Percentiles rank a stretch among this genome's conserved stretches.
These are phyloP conservation scores for Drosophila multiciliata DNA, from an alignment of 2,888 invertebrate species.

Conservation along the genomic window DNA sequence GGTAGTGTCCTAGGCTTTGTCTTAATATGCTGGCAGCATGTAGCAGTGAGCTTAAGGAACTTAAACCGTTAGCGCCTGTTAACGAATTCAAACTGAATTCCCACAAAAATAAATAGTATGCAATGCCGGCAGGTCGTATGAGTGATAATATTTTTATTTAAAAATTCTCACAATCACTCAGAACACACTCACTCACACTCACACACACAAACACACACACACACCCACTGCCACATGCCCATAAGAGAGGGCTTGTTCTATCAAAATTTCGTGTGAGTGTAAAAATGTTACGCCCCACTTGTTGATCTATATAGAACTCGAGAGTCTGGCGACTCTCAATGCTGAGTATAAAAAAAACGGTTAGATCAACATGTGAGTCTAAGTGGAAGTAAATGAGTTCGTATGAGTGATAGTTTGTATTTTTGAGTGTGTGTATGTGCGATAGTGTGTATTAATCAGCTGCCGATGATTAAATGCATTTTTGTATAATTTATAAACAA, in stretches of 20 bases:
- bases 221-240: constrained; percentile 4
- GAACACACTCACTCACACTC: constrained; percentile 38
- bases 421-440: neutral
- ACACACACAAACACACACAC: constrained; percentile 21
- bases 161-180: constrained; percentile 43
- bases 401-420: neutral
- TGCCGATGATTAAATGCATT: constrained; percentile 46
- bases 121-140: constrained; percentile 72
- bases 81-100: constrained; percentile 74
- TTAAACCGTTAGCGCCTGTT: constrained; percentile 78
- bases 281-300: constrained; percentile 6
- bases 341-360: constrained; percentile 4
- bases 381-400: constrained; percentile 3
- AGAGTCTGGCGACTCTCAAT: constrained; percentile 5
- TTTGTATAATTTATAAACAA: constrained; percentile 56
- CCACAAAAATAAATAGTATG: constrained; percentile 69
- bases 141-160: constrained; percentile 61
- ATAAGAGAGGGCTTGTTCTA: constrained; percentile 31
- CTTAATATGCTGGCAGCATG: neutral
- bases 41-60: constrained; percentile 11
- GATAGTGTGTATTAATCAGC: constrained; percentile 37
- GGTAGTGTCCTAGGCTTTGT: neutral
- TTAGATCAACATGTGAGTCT: constrained; percentile 20
- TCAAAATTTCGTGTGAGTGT: constrained; percentile 19
- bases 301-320: constrained; percentile 48